Evolutionary conservation across 2,888 invertebrate genomes (phyloP), one percentile per base, ranked within the genome.

Genomic region (Amphipyra tragopoginis): DNA sequence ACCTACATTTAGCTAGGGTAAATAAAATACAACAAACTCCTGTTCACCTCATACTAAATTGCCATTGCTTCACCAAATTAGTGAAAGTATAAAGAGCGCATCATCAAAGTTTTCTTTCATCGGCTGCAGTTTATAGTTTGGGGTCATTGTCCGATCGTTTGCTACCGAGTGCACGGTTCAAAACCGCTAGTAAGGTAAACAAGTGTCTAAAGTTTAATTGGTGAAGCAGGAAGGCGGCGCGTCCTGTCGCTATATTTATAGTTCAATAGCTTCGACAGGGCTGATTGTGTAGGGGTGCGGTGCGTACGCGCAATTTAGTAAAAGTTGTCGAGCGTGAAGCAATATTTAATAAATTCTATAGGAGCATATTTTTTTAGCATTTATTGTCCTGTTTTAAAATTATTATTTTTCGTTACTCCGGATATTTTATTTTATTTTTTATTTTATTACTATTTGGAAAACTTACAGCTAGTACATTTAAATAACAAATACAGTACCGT

Each of bases 241-340:
- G 85, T 79, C 83, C 81, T 70, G 66, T 44, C 1, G 71, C 83
- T 93, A 92, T 93, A 92, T 89, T 88, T 86, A 88, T 90, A 90
- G 82, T 73, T 75, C 73, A 69, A 69, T 75, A 72, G 69, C 56
- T 66, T 67, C 67, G 54, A 64, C 44, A 53, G 70, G 80, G 82
- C 77, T 79, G 68, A 74, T 69, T 56, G 66, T 54, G 52, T 58
- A 65, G 67, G 77, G 77, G 77, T 72, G 64, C 60, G 57, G 56
- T 75, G 81, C 79, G 82, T 65, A 52, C 29, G 64, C 83, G 80
- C 82, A 80, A 56, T 53, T 51, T 45, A 64, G 64, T 21, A 45
- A 66, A 55, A 38, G 0, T 9, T 38, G 11, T 15, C 34, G 45
- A 10, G 38, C 48, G 36, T 38, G 15, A 36, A 11, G n/a, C 43